A percentile compares a stretch with the other conserved stretches of the same genome.
phyloP scores from a whole-genome alignment of 2,113 vertebrate genomes.

The Lathamus discolor region DNA sequence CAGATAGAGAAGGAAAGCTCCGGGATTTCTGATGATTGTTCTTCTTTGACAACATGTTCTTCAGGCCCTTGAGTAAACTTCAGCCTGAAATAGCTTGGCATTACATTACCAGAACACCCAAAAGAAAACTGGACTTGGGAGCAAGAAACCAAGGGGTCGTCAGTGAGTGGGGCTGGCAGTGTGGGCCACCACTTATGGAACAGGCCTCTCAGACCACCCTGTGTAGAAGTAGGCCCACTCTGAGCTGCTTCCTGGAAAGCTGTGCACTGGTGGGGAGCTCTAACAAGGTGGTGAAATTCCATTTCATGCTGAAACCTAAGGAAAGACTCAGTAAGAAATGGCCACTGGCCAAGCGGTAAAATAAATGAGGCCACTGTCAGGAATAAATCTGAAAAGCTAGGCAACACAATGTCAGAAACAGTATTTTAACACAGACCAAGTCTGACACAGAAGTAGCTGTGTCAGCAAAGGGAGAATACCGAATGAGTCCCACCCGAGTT shows the following conservation, averaged over 20 bases:
- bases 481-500: neutral
- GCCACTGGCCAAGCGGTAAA: neutral
- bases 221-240: neutral
- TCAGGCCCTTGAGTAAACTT: neutral
- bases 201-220: neutral
- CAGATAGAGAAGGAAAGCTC: neutral
- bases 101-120: neutral
- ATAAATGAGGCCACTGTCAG: neutral
- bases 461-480: neutral
- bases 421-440: neutral
- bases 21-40: neutral
- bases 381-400: slow-evolving; percentile 4
- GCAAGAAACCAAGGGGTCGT: neutral
- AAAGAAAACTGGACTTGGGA: neutral
- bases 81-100: neutral
- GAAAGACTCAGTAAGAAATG: neutral
- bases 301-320: neutral
- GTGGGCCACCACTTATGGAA: fast-evolving
- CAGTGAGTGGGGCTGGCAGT: fast-evolving
- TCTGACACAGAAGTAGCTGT: neutral
- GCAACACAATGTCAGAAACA: neutral
- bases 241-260: neutral
- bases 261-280: neutral
- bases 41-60: neutral
- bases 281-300: neutral